Evolutionary conservation across 2,888 invertebrate genomes (phyloP), one percentile per base, ranked within the genome.

Genomic region (Cheilosia scutellata): DNA sequence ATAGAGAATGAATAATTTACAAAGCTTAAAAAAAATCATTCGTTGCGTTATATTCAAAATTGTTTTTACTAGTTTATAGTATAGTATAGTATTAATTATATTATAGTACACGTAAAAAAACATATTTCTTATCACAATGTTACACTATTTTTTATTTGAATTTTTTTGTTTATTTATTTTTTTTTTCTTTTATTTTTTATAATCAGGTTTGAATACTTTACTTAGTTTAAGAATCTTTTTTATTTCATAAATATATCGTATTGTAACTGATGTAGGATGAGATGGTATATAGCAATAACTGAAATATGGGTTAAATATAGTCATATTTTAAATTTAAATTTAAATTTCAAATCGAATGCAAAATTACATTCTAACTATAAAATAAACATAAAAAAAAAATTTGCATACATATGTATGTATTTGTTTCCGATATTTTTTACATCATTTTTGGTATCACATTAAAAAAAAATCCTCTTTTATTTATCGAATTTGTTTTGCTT

Each of bases 361-460:
- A 37, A 65, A 51, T 27, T 37, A 65, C 2, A 51, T 27, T 27
- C 29, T 47, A 44, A 2, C 60, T 62, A 62, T 27, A 37, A n/a
- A 37, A 20, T 62, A 37, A 51, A 65, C 25, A 33, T 37, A 37
- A 51, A 13, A 44, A 2, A 63, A 29, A 49, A 49, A 65, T 33
- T 31, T 65, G 31, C 47, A 29, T 49, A 13, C 25, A 4, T 31
- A 5, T 16, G 6, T 42, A 5, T 16, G 6, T 42, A 11, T 20
- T 27, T 31, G 31, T 37, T 29, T 66, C 16, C n/a, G 27, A 40
- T 51, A 53, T 66, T 40, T 29, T 55, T 53, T 6, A 66, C 16
- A 42, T 55, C 55, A 42, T 76, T 75, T 76, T 66, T 76, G 75
- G 75, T 76, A 76, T 76, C 66, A 66, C 57, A 76, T 76, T 58